A percentile compares a stretch with the other conserved stretches of the same genome.
These are phyloP conservation scores for Hoplodrina blanda DNA, from an alignment of 2,888 invertebrate genomes.

Conservation along the genomic window DNA sequence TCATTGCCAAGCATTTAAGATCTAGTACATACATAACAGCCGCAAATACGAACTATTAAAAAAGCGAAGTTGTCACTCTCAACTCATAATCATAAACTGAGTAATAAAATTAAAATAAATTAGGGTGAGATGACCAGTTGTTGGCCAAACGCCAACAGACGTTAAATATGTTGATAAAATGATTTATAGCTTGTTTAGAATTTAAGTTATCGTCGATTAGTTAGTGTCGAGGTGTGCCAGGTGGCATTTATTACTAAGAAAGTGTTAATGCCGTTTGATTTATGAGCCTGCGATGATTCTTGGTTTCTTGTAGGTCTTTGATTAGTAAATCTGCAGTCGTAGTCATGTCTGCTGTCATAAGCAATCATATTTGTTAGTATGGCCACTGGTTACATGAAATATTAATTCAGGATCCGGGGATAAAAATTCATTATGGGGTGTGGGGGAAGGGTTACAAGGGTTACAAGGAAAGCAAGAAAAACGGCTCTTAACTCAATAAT, in stretches of 20 bases:
- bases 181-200: constrained; percentile 56
- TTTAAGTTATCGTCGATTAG: constrained; percentile 51
- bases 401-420: background rate
- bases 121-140: constrained; percentile 40
- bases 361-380: background rate
- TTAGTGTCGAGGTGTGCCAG: constrained; percentile 21
- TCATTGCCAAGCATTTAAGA: constrained; percentile 57
- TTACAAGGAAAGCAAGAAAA: no score
- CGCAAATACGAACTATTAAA: constrained; percentile 38
- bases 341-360: background rate
- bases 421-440: background rate
- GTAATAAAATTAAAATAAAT: constrained; percentile 65
- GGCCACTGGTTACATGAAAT: background rate
- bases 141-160: constrained; percentile 50
- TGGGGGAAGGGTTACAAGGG: no score
- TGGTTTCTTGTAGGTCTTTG: constrained; percentile 3
- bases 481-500: no score
- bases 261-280: constrained; percentile 19
- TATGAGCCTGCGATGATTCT: constrained; percentile 4
- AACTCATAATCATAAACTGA: constrained; percentile 56
- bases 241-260: constrained; percentile 13
- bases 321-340: constrained; percentile 5
- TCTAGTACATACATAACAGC: constrained; percentile 32
- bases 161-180: constrained; percentile 55
- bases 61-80: constrained; percentile 59